Base-by-base conservation (phyloP, 2,113 vertebrate genomes). In the Ceyx margarethae region DNA sequence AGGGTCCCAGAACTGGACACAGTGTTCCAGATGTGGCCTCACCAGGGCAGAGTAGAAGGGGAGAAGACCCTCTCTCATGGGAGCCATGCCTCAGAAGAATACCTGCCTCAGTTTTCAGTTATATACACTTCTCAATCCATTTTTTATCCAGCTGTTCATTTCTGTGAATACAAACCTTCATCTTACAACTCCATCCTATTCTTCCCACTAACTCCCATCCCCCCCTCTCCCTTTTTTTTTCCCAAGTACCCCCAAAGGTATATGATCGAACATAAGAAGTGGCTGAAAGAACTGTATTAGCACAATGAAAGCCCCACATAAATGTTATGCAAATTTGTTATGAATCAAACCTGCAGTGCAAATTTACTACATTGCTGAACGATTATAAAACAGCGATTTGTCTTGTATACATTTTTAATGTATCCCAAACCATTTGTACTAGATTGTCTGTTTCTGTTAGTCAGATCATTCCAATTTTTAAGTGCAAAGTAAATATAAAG, bases 401-500 rank as follows among this genome's bases (percentile, higher is more conserved):
- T 96, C 95, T 95, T 94, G 94, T 92, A 93, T 93, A 82, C 94
- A 95, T 96, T 96, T 96, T 95, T 97, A 96, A 97, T 93, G 95
- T 81, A 95, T 93, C 96, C 90, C 86, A 94, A 97, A 96, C 89
- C 81, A 81, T 75, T 93, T 86, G 87, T 88, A 96, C 94, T 90
- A 95, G 84, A 95, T 92, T 97, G 91, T 96, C 96, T 96, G 89
- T 87, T 97, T 97, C 93, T 92, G 91, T 95, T 96, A 95, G 92
- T 74, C 85, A 95, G 91, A 96, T 96, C 85, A 90, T 94, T 98
- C 93, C 94, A 95, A 97, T 92, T 96, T 97, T 96, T 95, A 97
- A 97, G 96, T 92, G 94, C 94, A 93, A 97, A 95, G 95, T 94
- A 97, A 97, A 97, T 91, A 97, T 57, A 88, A 95, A 96, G 84